phyloP scores from a whole-genome alignment of 2,113 vertebrate genomes.

The Notarius quadriscutis region DNA sequence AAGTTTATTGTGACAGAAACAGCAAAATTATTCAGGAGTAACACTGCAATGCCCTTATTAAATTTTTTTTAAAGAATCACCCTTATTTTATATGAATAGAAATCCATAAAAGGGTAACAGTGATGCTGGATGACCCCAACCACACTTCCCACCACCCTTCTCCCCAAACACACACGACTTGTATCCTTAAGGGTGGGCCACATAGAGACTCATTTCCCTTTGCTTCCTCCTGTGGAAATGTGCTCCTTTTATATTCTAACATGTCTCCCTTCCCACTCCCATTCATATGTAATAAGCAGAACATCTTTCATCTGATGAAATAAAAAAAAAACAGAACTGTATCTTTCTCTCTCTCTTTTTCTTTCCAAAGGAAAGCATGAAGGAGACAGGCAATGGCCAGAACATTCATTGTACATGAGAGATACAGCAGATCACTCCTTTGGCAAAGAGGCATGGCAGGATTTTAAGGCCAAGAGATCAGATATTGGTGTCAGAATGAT shows the following conservation, averaged over 20 bases:
- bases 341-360: not conserved
- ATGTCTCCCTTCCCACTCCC: constrained; percentile 52
- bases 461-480: not conserved
- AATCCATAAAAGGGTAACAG: not conserved
- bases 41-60: not conserved
- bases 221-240: constrained; percentile 40
- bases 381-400: not conserved
- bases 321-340: constrained; percentile 18
- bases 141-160: not conserved
- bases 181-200: constrained; percentile 10
- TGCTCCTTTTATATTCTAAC: constrained; percentile 66
- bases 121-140: not conserved
- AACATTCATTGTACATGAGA: not conserved
- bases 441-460: not conserved
- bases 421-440: not conserved
- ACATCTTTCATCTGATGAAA: constrained; percentile 62
- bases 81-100: not conserved
- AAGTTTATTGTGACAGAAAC: not conserved
- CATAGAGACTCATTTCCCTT: constrained; percentile 5
- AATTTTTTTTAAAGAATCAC: not conserved
- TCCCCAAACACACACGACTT: not conserved
- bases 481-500: constrained; percentile 4
- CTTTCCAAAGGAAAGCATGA: not conserved
- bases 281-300: constrained; percentile 55
- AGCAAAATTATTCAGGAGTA: not conserved